Evolutionary conservation across 2,888 invertebrate genomes (phyloP), one percentile per base, ranked within the genome.

Genomic region (Ornithoptera alexandrae): DNA sequence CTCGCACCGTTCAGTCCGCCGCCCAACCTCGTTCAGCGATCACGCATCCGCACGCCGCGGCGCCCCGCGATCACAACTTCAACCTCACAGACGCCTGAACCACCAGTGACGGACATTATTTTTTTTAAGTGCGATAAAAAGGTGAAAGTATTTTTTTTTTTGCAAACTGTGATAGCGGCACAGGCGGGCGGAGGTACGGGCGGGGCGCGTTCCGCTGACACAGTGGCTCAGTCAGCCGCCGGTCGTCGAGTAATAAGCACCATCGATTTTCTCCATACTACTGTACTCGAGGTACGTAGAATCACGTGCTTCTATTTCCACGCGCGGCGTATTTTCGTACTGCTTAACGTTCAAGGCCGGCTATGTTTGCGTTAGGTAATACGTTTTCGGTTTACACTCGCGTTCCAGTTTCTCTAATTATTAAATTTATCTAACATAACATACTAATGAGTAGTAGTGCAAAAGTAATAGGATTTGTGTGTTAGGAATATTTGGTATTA

Each of bases 201-300:
- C 84, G 88, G 88, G 91, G 91, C 91, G 89, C 87, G 89, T 85
- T 85, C 88, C 80, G 87, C 90, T 93, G 93, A 93, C 93, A 93
- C 89, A 90, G 89, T 93, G 93, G 93, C 93, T 93, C 93, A 94
- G 93, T 93, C 86, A 85, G 88, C 88, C 86, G 85, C 85, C 89
- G 90, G 90, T 87, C 90, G 90, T 87, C 88, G 88, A 90, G 91
- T 91, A 87, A 87, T 89, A 89, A 91, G 87, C 90, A 90, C 84
- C 90, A 92, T 92, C 88, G 92, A 91, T 91, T 90, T 90, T 89
- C 90, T 85, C 81, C 86, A 87, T 84, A 89, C 87, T 83, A 79
- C 85, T 80, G 81, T 86, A 85, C 87, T 83, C 85, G 87, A 92
- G 92, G 92, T 92, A 91, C 85, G 91, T 91, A 87, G 81, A 78